Conservation (phyloP, 2,113 vertebrate species). For the Epinephelus moara region DNA sequence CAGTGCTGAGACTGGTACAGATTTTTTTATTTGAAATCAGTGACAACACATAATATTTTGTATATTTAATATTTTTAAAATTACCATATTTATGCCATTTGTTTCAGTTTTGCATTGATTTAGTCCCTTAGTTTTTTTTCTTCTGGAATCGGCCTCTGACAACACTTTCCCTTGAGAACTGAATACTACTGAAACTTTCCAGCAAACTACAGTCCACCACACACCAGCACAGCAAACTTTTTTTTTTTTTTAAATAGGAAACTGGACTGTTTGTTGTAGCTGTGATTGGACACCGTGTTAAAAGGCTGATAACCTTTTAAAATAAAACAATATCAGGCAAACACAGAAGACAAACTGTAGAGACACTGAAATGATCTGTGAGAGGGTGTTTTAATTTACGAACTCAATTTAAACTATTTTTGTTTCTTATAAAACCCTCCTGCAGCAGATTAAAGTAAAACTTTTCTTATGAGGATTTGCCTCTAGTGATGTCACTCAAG, state of each 20-base stretch:
- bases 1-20: neutral
- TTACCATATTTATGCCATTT: constrained; percentile 53
- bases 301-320: constrained; percentile 22
- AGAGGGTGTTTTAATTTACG: neutral
- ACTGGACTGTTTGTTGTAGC: neutral
- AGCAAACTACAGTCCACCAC: neutral
- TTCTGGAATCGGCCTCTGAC: neutral
- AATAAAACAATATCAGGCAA: neutral
- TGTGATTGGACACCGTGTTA: neutral
- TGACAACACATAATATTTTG: constrained; percentile 23
- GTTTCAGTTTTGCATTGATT: neutral
- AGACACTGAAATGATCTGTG: neutral
- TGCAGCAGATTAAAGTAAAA: neutral
- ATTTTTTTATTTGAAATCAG: constrained; percentile 25
- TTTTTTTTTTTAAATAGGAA: neutral
- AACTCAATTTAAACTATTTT: neutral
- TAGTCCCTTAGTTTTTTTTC: neutral
- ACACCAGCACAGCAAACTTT: neutral
- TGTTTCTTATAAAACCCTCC: neutral
- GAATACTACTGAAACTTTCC: constrained; percentile 55
- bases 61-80: constrained; percentile 39
- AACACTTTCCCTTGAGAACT: constrained; percentile 16
- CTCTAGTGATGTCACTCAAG: no score
- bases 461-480: no score
- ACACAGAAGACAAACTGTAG: neutral